Base-by-base conservation (phyloP, 1,140 invertebrate genomes). In the Heliconius congener region DNA sequence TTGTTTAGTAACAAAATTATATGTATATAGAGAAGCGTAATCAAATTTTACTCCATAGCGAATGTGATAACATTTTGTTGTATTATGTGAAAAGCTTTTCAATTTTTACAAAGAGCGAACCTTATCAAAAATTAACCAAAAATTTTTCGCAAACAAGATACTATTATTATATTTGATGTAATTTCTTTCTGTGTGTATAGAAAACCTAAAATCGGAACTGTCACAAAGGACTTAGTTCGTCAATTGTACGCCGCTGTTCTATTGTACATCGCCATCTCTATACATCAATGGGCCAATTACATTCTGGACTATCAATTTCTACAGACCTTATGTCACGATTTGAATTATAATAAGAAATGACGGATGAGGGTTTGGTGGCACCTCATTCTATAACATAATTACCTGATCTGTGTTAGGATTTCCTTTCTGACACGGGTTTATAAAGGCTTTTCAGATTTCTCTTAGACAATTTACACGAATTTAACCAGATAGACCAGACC, bases 221-320 rank as follows among this genome's bases (percentile, higher is more conserved):
- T 60, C 77, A 81, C 80, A 81, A 81, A 66, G 50, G 73, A 66
- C 76, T 76, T 74, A 77, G 75, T 82, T 46, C 60, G 27, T 71
- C 70, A 72, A 75, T 81, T 74, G 74, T 55, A 72, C 50, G 77
- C 76, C 78, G 71, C 73, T 74, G 74, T 77, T 76, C 76, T 74
- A 55, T 76, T 71, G 73, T 79, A 78, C 71, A 57, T 70, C 76
- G 42, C 76, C 80, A 77, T 81, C 72, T 77, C 80, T 81, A 74
- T 77, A 74, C 76, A 73, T 81, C 80, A 78, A 81, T 81, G 19
- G 50, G 50, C 27, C 57, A 74, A 74, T 76, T 55, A 77, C 77
- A 74, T 52, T 77, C 76, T 77, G 52, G 76, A 74, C 80, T 78
- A 80, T 80, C 79, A 74, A 78, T 78, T 74, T 77, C 60, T 71